Conservation (phyloP, 2,888 invertebrate genomes). For the Cryptosula pallasiana region DNA sequence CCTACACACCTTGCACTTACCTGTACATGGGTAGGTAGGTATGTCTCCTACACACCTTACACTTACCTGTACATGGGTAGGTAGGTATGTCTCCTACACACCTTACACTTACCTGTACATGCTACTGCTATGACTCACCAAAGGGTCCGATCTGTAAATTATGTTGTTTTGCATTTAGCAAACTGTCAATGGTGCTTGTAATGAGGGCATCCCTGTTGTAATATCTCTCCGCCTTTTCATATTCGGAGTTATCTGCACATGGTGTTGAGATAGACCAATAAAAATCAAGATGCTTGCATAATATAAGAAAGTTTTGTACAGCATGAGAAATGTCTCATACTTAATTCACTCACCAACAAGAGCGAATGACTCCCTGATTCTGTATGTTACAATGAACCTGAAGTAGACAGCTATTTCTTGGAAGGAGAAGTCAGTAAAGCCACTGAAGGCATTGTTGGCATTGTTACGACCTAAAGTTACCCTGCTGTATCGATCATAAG, state of each 20-base stretch:
- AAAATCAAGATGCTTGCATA: too few relatives aligned
- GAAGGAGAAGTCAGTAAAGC: constrained; percentile 6
- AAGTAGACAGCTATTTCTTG: constrained; percentile 11
- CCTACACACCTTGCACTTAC: too few relatives aligned
- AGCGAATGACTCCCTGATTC: constrained; percentile 11
- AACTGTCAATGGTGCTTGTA: not conserved
- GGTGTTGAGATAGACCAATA: too few relatives aligned
- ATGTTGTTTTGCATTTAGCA: not conserved
- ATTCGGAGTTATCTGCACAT: constrained; percentile 1
- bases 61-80: too few relatives aligned
- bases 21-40: too few relatives aligned
- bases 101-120: too few relatives aligned
- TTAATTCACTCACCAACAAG: not conserved
- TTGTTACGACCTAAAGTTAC: constrained; percentile 22
- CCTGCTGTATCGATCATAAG: constrained; percentile 13
- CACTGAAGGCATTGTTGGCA: constrained; percentile 17
- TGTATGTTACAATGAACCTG: not conserved
- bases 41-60: too few relatives aligned
- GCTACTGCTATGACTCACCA: too few relatives aligned
- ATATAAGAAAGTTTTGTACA: too few relatives aligned
- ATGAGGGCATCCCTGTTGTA: constrained; percentile 12
- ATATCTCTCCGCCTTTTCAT: not conserved
- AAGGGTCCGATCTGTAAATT: not conserved
- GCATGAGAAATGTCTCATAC: not conserved
- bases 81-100: too few relatives aligned